These are phyloP conservation scores for Epicauta chinensis DNA, from an alignment of 1,140 invertebrate species.

Conservation along the genomic window DNA sequence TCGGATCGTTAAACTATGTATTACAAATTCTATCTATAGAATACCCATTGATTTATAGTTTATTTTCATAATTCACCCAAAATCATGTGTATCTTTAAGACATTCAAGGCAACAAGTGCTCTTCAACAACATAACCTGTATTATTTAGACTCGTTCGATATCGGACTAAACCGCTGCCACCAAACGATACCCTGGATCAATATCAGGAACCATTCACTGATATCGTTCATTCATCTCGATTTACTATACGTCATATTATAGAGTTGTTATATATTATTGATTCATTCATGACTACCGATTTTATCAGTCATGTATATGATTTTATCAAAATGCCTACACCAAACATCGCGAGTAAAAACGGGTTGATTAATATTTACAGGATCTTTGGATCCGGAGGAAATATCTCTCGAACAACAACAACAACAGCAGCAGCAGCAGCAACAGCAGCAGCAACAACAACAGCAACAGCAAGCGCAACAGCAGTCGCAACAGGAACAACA, in stretches of 20 bases:
- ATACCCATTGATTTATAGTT: not conserved
- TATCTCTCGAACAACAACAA: slow-evolving; percentile 55
- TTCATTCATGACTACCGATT: too few relatives aligned
- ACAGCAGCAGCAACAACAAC: slow-evolving; percentile 21
- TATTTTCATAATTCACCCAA: too few relatives aligned
- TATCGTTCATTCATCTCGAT: slow-evolving; percentile 9
- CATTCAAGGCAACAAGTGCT: slow-evolving; percentile 9
- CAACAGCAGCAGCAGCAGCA: slow-evolving; percentile 13
- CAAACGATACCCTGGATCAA: slow-evolving; percentile 18
- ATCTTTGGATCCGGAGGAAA: slow-evolving; percentile 67
- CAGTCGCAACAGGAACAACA: slow-evolving; percentile 23
- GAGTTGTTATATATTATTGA: too few relatives aligned
- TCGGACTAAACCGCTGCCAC: not conserved
- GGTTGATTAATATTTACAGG: slow-evolving; percentile 50
- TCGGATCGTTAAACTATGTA: not conserved
- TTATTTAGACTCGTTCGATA: slow-evolving; percentile 18
- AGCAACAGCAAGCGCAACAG: too few relatives aligned
- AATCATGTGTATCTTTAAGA: too few relatives aligned
- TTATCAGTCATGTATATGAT: too few relatives aligned
- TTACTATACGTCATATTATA: slow-evolving; percentile 6
- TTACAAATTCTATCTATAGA: too few relatives aligned
- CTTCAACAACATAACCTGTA: not conserved
- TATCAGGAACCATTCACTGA: slow-evolving; percentile 13
- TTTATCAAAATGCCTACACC: too few relatives aligned
- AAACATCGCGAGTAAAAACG: too few relatives aligned